Percentiles rank a stretch among this genome's conserved stretches.
phyloP scores from a whole-genome alignment of 2,113 vertebrate species.

The Hypocryptadius cinnamomeus region DNA sequence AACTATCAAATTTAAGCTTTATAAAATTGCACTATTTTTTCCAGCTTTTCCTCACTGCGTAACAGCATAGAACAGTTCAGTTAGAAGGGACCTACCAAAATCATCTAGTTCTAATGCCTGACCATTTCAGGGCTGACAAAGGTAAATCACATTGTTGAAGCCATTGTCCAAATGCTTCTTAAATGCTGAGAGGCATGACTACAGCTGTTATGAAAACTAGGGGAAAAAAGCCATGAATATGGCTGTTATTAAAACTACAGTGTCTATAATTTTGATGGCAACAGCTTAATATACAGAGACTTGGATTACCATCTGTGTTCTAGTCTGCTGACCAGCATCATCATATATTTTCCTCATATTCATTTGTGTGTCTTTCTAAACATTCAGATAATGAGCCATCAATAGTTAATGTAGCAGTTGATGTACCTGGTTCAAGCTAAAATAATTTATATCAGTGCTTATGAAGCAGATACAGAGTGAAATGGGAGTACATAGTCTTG shows the following conservation, averaged over 20 bases:
- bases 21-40: not conserved
- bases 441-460: slow-evolving; percentile 2
- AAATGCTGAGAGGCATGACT: not conserved
- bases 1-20: not conserved
- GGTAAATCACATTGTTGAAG: not conserved
- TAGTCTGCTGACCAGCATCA: not conserved
- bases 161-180: not conserved
- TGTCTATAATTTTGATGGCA: not conserved
- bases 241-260: not conserved
- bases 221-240: not conserved
- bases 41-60: not conserved
- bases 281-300: not conserved
- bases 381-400: slow-evolving; percentile 7
- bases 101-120: not conserved
- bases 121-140: not conserved
- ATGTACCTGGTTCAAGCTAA: not conserved
- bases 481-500: not conserved
- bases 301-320: not conserved
- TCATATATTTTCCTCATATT: not conserved
- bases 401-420: slow-evolving; percentile 30
- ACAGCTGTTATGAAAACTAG: not conserved
- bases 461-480: not conserved
- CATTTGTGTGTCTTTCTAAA: not conserved
- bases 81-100: not conserved
- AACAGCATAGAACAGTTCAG: not conserved